phyloP scores from a whole-genome alignment of 2,797 vertebrate genomes.

The Mus spretus region DNA sequence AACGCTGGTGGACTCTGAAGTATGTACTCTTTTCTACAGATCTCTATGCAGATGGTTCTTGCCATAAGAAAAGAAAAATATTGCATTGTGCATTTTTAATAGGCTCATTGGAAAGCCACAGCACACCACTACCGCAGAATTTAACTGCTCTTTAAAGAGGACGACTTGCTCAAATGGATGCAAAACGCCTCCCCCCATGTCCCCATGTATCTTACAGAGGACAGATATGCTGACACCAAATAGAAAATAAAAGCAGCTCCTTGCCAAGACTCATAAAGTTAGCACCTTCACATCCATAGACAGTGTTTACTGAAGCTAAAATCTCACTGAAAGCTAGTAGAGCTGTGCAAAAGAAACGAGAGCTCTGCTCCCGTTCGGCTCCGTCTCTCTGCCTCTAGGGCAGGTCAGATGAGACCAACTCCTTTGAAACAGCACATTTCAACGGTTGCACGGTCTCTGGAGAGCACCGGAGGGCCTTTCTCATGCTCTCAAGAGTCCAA shows the following conservation, averaged over 20 bases:
- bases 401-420: not conserved
- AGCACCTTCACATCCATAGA: constrained; percentile 40
- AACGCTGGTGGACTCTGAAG: not conserved
- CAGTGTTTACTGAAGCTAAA: constrained; percentile 43
- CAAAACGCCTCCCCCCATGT: not conserved
- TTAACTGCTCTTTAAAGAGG: constrained; percentile 53
- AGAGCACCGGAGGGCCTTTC: not conserved
- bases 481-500: not conserved
- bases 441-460: not conserved
- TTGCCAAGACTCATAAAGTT: constrained; percentile 67
- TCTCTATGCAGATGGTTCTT: not conserved
- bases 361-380: not conserved
- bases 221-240: constrained; percentile 48
- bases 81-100: not conserved
- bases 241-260: constrained; percentile 61
- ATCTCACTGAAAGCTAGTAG: not conserved
- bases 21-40: not conserved
- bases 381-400: not conserved
- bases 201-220: not conserved
- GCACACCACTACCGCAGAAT: not conserved
- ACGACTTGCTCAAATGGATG: not conserved
- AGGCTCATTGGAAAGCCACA: constrained; percentile 36
- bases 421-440: not conserved
- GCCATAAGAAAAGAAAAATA: constrained; percentile 5
- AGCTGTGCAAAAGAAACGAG: not conserved